Conservation (phyloP, 64 coral and sea anemone genomes). For the Catalaphyllia jardinei region DNA sequence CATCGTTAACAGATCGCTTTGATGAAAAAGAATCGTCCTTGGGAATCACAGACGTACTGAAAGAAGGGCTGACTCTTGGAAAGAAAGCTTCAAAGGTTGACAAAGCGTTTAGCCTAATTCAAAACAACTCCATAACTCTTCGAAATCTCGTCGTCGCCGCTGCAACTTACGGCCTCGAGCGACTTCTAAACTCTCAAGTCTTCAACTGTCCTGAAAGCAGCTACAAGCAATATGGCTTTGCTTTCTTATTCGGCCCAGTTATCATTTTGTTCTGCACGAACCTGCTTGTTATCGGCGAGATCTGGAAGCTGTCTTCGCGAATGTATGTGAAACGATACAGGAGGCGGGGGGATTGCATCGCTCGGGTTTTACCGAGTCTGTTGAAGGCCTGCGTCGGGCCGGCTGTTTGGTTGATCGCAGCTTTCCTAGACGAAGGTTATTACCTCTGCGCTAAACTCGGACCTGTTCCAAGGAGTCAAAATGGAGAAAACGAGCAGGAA, state of each 20-base stretch:
- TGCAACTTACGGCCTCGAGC: slow-evolving; percentile 40
- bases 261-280: slow-evolving; percentile 38
- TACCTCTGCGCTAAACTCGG: slow-evolving; percentile 28
- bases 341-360: slow-evolving; percentile 27
- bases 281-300: slow-evolving; percentile 40
- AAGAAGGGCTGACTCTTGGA: not conserved
- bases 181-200: slow-evolving; percentile 32
- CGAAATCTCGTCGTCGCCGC: slow-evolving; percentile 15
- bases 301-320: slow-evolving; percentile 42
- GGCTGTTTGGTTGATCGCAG: not conserved
- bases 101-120: slow-evolving; percentile 15
- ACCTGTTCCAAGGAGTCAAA: not conserved
- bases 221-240: slow-evolving; percentile 24
- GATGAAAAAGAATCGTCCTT: too few species aligned
- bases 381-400: slow-evolving; percentile 30
- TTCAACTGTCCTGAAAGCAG: slow-evolving; percentile 39
- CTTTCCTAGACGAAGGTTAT: slow-evolving; percentile 29
- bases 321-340: slow-evolving; percentile 25
- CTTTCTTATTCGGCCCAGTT: slow-evolving; percentile 31
- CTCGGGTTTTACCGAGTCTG: slow-evolving; percentile 3
- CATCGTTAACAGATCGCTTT: too few species aligned
- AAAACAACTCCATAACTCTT: slow-evolving; percentile 41
- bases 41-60: too few species aligned
- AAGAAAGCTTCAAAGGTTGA: slow-evolving; percentile 5
- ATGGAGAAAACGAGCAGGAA: not conserved